A percentile compares a stretch with the other conserved stretches of the same genome.
These are phyloP conservation scores for Cnemophilus loriae DNA, from an alignment of 2,113 vertebrate genomes.

Conservation along the genomic window DNA sequence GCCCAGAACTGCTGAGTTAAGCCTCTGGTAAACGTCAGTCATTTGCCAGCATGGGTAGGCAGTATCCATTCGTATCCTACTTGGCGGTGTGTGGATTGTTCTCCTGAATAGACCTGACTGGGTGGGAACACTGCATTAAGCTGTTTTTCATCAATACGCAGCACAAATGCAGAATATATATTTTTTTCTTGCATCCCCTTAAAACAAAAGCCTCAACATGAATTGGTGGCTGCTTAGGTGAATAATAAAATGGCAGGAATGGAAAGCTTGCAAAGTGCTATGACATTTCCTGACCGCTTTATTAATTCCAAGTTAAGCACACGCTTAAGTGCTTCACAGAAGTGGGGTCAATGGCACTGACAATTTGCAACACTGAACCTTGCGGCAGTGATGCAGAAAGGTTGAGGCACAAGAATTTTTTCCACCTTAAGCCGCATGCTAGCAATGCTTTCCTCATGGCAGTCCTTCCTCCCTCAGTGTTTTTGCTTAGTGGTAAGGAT, in stretches of 20 bases:
- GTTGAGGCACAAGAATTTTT: neutral
- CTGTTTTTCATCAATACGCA: neutral
- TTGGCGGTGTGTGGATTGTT: neutral
- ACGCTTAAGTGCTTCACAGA: constrained; percentile 37
- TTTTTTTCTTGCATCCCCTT: neutral
- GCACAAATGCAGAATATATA: too few relatives aligned
- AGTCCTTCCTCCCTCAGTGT: neutral
- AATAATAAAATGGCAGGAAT: neutral
- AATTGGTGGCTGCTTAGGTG: neutral
- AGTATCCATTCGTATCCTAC: neutral
- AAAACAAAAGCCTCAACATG: neutral
- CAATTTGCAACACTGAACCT: constrained; percentile 44
- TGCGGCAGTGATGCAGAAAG: constrained; percentile 49
- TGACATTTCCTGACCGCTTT: constrained; percentile 38
- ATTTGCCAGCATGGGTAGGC: neutral
- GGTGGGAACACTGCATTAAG: neutral
- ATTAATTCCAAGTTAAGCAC: constrained; percentile 50
- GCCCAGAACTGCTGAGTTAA: neutral
- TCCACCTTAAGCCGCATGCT: neutral
- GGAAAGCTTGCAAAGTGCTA: neutral
- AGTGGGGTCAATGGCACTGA: constrained; percentile 53
- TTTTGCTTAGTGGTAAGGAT: neutral
- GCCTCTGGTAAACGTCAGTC: neutral
- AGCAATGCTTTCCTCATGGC: neutral
- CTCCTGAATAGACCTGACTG: neutral